A percentile compares a stretch with the other conserved stretches of the same genome.
Evolutionary conservation across 2,888 invertebrate species (phyloP).

Genomic region (Balanococcus diminutus): DNA sequence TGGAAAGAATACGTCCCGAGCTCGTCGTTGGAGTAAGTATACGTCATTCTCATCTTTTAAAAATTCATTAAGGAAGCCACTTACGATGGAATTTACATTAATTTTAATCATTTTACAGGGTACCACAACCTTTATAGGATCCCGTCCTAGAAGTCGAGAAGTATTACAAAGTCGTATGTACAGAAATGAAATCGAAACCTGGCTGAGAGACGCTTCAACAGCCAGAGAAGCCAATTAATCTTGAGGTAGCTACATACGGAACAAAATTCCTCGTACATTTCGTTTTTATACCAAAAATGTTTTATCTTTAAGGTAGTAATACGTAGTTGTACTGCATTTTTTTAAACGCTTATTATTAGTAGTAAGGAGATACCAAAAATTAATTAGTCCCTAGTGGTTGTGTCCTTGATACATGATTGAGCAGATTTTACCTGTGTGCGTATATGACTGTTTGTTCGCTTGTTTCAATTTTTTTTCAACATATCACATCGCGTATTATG

Average conservation of each 20-base stretch:
- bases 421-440: neutral
- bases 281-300: conserved; percentile 4
- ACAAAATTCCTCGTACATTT: neutral
- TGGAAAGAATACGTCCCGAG: conserved; percentile 64
- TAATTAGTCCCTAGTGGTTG: neutral
- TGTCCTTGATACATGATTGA: neutral
- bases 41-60: neutral
- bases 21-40: conserved; percentile 62
- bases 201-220: conserved; percentile 70
- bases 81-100: neutral
- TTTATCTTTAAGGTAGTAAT: neutral
- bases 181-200: conserved; percentile 74
- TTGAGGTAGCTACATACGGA: neutral
- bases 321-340: conserved; percentile 1
- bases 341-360: neutral
- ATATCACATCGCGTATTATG: neutral
- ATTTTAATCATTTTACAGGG: conserved; percentile 61
- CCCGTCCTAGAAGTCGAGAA: conserved; percentile 76
- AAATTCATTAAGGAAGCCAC: neutral
- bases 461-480: neutral
- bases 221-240: conserved; percentile 14
- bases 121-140: conserved; percentile 74
- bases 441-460: neutral
- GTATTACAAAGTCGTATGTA: conserved; percentile 80
- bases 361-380: neutral